Base-by-base conservation (phyloP, 2,113 vertebrate genomes). In the Scolopax mira region DNA sequence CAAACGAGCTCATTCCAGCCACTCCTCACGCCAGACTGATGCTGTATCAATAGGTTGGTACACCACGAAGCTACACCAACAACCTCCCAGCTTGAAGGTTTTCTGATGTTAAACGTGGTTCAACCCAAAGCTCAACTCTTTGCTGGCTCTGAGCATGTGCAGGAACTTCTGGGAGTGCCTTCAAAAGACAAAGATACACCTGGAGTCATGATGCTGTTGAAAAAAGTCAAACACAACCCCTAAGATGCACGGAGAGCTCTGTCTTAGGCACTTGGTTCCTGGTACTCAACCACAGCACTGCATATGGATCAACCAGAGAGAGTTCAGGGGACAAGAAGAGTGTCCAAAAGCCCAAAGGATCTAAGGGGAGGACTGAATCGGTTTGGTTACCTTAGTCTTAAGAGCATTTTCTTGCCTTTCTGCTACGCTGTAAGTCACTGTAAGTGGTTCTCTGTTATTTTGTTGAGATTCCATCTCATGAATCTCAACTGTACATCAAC, bases 31-130 rank as follows among this genome's bases (percentile, higher is more conserved):
- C 18, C 89, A 64, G 31, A 3, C 14, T 6, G 27, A 41, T 4
- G 19, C 37, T 31, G 37, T 10, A 35, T 22, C 23, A 3, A 2
- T 4, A 7, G 1, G 1, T 18, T 6, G 24, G 62, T 11, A 17
- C 55, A 27, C 35, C 51, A 58, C 27, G 18, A 85, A 55, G 23
- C 51, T 10, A 18, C 9, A 5, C 35, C 24, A 41, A 22, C 27
- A 17, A 18, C 7, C 17, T 16, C 12, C n/a, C 30, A 28, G 35
- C 73, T 18, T 19, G 30, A 21, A 48, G 39, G 30, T 11, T 62
- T 70, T 31, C 0, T 0, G 12, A 24, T 25, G 7, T 57, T 23
- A 35, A 79, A 44, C 57, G 11, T 1, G 1, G 31, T 2, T 67
- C 57, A 71, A 51, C 35, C 12, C 13, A 10, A 13, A 49, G 13